These are phyloP conservation scores for Centropus unirufus DNA, from an alignment of 2,113 vertebrate species.

Conservation along the genomic window DNA sequence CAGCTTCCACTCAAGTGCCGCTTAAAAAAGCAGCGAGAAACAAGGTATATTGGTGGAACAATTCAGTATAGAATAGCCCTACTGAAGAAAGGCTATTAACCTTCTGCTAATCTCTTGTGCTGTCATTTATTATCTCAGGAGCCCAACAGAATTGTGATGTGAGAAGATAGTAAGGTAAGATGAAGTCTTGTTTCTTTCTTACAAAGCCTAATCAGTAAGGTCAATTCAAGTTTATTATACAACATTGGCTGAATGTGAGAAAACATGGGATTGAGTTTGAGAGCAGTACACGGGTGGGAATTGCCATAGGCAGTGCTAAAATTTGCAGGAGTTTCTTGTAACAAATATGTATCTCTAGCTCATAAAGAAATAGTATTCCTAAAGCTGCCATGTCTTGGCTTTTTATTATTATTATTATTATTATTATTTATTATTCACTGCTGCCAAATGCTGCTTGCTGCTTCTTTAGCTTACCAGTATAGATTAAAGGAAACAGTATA, in stretches of 20 bases:
- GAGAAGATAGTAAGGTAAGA: neutral
- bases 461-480: neutral
- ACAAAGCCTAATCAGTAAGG: neutral
- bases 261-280: neutral
- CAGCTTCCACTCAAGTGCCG: neutral
- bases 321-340: neutral
- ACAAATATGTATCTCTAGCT: neutral
- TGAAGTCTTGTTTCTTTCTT: neutral
- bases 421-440: neutral
- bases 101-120: neutral
- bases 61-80: neutral
- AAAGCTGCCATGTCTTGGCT: neutral
- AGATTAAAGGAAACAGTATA: neutral
- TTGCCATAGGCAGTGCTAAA: slow-evolving; percentile 26
- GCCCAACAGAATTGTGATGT: neutral
- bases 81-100: neutral
- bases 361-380: neutral
- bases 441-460: neutral
- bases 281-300: neutral
- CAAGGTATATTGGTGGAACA: neutral
- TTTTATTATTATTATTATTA: neutral
- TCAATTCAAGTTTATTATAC: neutral
- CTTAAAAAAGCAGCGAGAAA: neutral
- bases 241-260: neutral
- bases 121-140: neutral